Conservation (phyloP, 2,113 vertebrate genomes). For the Micronycteris hirsuta region DNA sequence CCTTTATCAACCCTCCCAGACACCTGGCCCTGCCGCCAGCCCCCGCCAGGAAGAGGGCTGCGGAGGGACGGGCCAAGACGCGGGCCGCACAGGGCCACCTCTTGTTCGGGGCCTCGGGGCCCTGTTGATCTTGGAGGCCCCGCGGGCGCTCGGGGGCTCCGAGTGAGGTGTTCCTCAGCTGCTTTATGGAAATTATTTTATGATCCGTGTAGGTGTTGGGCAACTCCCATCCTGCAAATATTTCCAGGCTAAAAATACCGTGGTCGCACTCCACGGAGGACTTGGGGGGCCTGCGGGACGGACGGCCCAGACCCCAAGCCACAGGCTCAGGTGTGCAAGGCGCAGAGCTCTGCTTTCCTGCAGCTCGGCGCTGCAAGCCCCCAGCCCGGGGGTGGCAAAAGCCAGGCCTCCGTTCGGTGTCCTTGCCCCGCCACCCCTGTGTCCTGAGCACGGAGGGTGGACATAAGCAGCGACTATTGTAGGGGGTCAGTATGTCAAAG, state of each 20-base stretch:
- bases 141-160: neutral
- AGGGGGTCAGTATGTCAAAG: fast-evolving
- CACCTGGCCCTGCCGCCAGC: neutral
- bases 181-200: slow-evolving; percentile 35
- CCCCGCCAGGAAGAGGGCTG: neutral
- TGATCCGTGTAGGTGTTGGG: neutral
- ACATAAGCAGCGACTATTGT: fast-evolving
- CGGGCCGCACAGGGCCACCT: neutral
- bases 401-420: fast-evolving
- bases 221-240: slow-evolving; percentile 29
- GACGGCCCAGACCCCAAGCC: fast-evolving
- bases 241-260: slow-evolving; percentile 48
- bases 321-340: neutral
- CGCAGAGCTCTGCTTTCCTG: fast-evolving
- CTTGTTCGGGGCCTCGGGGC: neutral
- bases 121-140: neutral
- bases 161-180: neutral
- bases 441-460: too few species aligned
- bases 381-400: neutral
- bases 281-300: fast-evolving
- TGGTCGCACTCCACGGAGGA: neutral
- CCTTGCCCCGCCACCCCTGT: fast-evolving
- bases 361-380: neutral
- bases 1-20: neutral
- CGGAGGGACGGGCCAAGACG: neutral